Percentiles rank a stretch among this genome's conserved stretches.
phyloP scores from a whole-genome alignment of 2,113 vertebrate species.

The Hippopotamus amphibius region DNA sequence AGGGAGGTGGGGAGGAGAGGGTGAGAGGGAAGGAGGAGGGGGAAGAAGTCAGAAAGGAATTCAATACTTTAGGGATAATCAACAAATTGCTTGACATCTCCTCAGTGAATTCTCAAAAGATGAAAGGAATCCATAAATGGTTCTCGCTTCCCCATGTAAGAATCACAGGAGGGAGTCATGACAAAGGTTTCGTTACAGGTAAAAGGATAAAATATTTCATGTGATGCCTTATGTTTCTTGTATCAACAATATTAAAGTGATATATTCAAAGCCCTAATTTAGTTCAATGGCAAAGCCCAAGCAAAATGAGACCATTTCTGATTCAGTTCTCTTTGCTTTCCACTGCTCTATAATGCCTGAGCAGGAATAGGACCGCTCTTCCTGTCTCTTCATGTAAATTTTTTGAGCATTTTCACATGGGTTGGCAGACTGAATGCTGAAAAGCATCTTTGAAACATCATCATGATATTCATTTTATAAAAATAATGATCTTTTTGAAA shows the following conservation, averaged over 20 bases:
- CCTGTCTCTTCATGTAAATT: neutral
- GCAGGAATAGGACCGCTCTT: neutral
- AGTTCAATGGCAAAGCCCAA: neutral
- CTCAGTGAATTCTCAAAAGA: neutral
- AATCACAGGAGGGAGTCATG: neutral
- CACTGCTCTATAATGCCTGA: neutral
- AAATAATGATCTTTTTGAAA: neutral
- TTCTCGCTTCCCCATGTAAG: neutral
- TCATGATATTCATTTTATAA: neutral
- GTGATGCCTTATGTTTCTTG: neutral
- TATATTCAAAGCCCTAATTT: neutral
- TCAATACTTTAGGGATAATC: neutral
- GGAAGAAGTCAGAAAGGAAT: neutral
- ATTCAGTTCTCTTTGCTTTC: accelerated
- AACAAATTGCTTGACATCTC: neutral
- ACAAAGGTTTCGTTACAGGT: neutral
- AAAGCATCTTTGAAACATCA: neutral
- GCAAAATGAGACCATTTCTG: neutral
- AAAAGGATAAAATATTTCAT: neutral
- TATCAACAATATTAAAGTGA: neutral
- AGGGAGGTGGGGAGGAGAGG: too few species aligned
- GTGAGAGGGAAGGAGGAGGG: too few species aligned
- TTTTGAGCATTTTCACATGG: neutral
- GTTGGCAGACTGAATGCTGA: neutral
- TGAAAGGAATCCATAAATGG: neutral